phyloP scores from a whole-genome alignment of 1,140 invertebrate species.

The Dendroctonus valens region DNA sequence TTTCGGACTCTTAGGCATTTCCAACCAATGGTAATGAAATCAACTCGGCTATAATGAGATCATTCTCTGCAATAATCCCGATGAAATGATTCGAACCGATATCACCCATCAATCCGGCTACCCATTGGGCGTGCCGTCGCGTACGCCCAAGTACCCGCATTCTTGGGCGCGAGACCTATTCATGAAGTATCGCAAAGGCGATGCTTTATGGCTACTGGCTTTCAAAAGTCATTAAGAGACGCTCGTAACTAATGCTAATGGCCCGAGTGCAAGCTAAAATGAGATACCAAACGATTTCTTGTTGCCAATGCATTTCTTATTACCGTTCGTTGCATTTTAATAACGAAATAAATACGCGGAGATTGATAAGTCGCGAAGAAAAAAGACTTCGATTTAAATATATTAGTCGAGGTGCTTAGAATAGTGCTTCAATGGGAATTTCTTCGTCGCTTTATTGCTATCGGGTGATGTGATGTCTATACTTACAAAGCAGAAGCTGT shows the following conservation, averaged over 20 bases:
- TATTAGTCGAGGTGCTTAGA: not conserved
- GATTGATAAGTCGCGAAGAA: slow-evolving; percentile 15
- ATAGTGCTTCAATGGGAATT: not conserved
- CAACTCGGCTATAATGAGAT: too few relatives aligned
- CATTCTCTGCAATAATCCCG: too few relatives aligned
- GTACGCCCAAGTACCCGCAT: slow-evolving; percentile 23
- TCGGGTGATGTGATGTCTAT: too few relatives aligned
- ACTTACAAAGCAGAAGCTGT: too few relatives aligned
- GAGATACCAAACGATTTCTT: slow-evolving; percentile 23
- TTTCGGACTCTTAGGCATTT: too few relatives aligned
- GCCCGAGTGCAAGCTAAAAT: slow-evolving; percentile 12
- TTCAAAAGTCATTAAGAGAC: slow-evolving; percentile 34
- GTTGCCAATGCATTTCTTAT: slow-evolving; percentile 29
- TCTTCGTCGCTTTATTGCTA: too few relatives aligned
- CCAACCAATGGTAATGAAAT: too few relatives aligned
- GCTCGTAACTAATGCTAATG: slow-evolving; percentile 33
- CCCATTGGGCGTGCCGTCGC: slow-evolving; percentile 19
- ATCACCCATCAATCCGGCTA: too few relatives aligned
- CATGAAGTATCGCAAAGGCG: slow-evolving; percentile 29
- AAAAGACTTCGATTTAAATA: not conserved
- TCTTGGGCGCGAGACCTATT: slow-evolving; percentile 24
- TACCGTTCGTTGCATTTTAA: slow-evolving; percentile 29
- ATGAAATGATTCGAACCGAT: too few relatives aligned
- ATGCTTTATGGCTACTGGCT: slow-evolving; percentile 35
- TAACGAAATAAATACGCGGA: slow-evolving; percentile 28